These are phyloP conservation scores for Chaitophorus viminalis DNA, from an alignment of 2,888 invertebrate species.

Conservation along the genomic window DNA sequence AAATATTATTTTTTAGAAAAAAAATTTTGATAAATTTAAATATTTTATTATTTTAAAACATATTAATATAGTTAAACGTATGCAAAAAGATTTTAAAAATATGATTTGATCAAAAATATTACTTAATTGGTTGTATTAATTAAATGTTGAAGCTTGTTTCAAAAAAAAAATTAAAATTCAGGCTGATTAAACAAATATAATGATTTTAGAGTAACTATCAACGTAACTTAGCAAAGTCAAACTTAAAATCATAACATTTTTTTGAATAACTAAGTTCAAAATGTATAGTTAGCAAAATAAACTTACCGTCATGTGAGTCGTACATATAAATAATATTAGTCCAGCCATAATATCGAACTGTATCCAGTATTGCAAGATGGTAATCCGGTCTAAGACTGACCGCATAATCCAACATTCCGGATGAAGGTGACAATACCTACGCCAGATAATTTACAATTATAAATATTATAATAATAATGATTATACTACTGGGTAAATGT, in stretches of 20 bases:
- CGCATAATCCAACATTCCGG: conserved; percentile 88
- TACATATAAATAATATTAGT: conserved; percentile 88
- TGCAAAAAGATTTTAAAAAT: too few species aligned
- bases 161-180: too few species aligned
- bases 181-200: too few species aligned
- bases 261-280: background rate
- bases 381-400: conserved; percentile 96
- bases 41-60: too few species aligned
- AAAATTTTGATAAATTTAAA: too few species aligned
- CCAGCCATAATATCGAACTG: conserved; percentile 93
- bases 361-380: conserved; percentile 93
- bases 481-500: background rate
- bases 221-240: background rate
- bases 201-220: background rate
- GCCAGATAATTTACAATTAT: too few species aligned
- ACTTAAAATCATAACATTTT: background rate
- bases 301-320: conserved; percentile 90
- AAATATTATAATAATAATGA: background rate
- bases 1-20: too few species aligned
- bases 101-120: too few species aligned
- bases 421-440: conserved; percentile 86
- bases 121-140: too few species aligned
- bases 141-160: too few species aligned
- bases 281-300: background rate
- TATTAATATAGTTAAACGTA: too few species aligned